Evolutionary conservation across 1,140 invertebrate genomes (phyloP).

Genomic region (Dinoponera quadriceps): DNA sequence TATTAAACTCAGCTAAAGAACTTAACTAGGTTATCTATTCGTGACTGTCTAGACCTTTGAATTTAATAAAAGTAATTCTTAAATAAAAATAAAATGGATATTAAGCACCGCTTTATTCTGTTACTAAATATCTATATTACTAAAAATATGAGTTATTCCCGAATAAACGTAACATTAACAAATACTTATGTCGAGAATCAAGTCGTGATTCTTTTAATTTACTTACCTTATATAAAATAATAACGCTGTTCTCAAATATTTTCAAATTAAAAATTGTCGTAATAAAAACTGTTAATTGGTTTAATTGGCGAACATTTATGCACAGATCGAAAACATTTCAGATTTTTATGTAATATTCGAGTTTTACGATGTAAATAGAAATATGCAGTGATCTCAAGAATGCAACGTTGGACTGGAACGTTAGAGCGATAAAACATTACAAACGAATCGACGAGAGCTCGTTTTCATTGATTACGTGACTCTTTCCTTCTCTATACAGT

Average conservation of each 20-base stretch:
- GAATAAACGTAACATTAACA: not conserved
- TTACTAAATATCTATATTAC: not conserved
- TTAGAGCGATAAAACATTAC: not conserved
- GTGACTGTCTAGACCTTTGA: no score
- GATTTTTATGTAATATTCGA: constrained; percentile 2
- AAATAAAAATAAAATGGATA: no score
- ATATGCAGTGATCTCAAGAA: not conserved
- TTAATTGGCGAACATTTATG: no score
- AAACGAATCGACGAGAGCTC: not conserved
- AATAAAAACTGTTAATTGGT: not conserved
- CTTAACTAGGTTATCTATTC: no score
- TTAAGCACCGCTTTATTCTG: no score
- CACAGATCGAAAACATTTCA: not conserved
- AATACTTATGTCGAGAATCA: not conserved
- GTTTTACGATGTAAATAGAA: constrained; percentile 16
- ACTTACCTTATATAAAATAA: not conserved
- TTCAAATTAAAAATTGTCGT: not conserved
- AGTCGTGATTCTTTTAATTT: not conserved
- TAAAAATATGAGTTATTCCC: not conserved
- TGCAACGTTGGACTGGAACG: not conserved
- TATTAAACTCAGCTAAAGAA: no score
- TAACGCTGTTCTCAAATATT: not conserved
- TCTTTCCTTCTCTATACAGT: constrained; percentile 16
- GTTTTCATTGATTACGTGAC: constrained; percentile 11
- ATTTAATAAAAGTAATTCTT: no score